Conservation (phyloP, 1,140 invertebrate species). For the Aphelinus certus region DNA sequence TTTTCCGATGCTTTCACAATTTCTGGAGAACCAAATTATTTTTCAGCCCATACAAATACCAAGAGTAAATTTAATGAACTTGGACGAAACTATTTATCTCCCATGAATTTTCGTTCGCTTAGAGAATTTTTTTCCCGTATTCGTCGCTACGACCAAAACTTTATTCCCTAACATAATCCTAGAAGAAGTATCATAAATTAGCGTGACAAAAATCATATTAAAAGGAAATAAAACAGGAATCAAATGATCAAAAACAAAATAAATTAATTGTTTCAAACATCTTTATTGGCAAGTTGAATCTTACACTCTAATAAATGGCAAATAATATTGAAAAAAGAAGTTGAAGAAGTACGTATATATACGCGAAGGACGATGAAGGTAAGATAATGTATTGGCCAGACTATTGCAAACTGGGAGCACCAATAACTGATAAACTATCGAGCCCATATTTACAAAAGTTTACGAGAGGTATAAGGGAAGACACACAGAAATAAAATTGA, state of each 20-base stretch:
- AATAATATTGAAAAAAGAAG: slow-evolving; percentile 39
- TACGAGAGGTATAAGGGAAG: slow-evolving; percentile 36
- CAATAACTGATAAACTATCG: slow-evolving; percentile 59
- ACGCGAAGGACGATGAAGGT: slow-evolving; percentile 44
- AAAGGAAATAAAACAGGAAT: slow-evolving; percentile 33
- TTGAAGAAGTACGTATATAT: too few species aligned
- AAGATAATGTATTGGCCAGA: slow-evolving; percentile 51
- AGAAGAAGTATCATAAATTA: slow-evolving; percentile 9
- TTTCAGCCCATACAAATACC: too few species aligned
- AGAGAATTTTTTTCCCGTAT: neutral
- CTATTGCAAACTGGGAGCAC: slow-evolving; percentile 42
- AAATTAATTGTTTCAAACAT: slow-evolving; percentile 54
- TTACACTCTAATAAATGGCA: slow-evolving; percentile 61
- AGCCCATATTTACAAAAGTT: slow-evolving; percentile 60
- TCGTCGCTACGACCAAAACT: neutral
- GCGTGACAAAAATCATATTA: slow-evolving; percentile 9
- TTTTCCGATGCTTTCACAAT: too few species aligned
- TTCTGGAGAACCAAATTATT: too few species aligned
- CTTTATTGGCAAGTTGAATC: slow-evolving; percentile 65
- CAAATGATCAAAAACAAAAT: slow-evolving; percentile 36
- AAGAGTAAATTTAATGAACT: too few species aligned
- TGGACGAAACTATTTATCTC: too few species aligned
- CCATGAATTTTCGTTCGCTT: neutral
- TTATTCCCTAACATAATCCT: too few species aligned
- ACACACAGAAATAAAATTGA: slow-evolving; percentile 21